Evolutionary conservation across 1,140 invertebrate genomes (phyloP).

Genomic region (Drosophila malerkotliana): DNA sequence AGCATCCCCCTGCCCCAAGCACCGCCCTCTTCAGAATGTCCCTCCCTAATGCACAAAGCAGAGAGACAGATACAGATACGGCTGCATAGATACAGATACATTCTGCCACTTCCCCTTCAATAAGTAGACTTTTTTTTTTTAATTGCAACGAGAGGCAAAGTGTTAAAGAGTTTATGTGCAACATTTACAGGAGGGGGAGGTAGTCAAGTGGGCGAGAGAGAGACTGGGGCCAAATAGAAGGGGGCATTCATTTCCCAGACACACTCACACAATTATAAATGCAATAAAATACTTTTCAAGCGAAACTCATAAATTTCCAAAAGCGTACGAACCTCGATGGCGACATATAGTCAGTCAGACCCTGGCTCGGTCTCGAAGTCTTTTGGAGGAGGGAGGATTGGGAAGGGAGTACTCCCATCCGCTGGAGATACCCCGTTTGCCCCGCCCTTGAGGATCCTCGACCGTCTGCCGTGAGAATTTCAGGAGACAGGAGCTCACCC

Average conservation of each 20-base stretch:
- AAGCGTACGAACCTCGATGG: slow-evolving; percentile 68
- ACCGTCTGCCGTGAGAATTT: slow-evolving; percentile 69
- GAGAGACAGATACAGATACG: slow-evolving; percentile 53
- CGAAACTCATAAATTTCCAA: slow-evolving; percentile 83
- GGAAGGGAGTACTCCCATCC: neutral
- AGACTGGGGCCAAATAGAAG: neutral
- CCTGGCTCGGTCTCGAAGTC: slow-evolving; percentile 20
- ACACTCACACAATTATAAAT: slow-evolving; percentile 79
- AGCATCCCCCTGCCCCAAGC: slow-evolving; percentile 39
- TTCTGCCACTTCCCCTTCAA: slow-evolving; percentile 71
- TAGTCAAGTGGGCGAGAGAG: slow-evolving; percentile 1
- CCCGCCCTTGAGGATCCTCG: slow-evolving; percentile 24
- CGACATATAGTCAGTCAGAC: slow-evolving; percentile 52
- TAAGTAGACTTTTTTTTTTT: slow-evolving; percentile 71
- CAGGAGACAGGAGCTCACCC: slow-evolving; percentile 51
- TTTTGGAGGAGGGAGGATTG: neutral
- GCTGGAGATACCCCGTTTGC: neutral
- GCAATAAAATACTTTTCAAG: slow-evolving; percentile 83
- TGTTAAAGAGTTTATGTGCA: slow-evolving; percentile 84
- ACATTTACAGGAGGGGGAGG: slow-evolving; percentile 61
- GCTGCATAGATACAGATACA: slow-evolving; percentile 59
- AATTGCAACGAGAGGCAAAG: slow-evolving; percentile 81
- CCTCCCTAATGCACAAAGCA: slow-evolving; percentile 64
- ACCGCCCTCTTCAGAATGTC: slow-evolving; percentile 1
- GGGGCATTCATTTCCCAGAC: slow-evolving; percentile 68